Base-by-base conservation (phyloP, 2,113 vertebrate species). In the Acanthisitta chloris region DNA sequence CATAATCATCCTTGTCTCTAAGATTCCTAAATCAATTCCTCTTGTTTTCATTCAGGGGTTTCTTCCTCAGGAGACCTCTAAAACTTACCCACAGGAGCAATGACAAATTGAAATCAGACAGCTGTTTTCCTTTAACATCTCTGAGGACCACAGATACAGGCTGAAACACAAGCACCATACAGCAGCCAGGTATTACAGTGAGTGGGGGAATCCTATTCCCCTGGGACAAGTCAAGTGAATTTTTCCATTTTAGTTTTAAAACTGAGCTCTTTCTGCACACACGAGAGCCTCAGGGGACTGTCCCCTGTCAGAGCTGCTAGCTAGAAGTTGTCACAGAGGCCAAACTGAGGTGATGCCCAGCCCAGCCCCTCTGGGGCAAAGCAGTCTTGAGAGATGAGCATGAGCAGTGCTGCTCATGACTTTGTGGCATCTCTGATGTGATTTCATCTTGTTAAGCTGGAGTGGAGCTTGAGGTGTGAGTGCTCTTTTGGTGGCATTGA, bases 211-310 rank as follows among this genome's bases (percentile, higher is more conserved):
- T 54, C 69, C 65, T 31, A 1, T 45, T 91, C 70, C 45, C 51
- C 76, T 84, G 46, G 2, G 42, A 25, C 20, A 52, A 45, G 6
- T 45, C 40, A 57, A 40, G 61, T 29, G 6, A 45, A 58, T 88
- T 70, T 42, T 72, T 92, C 58, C 7, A 3, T 43, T 88, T 69
- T 28, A 88, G 19, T 89, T 90, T 54, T 59, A 74, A 85, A 62
- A 36, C 24, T 19, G 29, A 23, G 2, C 38, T 58, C 10, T 46
- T 58, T 29, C 4, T 51, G 34, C 29, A 34, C 29, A 2, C 1
- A 0, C 21, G 74, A 74, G 42, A 57, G 26, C 65, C 64, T 57
- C 0, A 0, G 8, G 49, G 38, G 23, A 28, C 42, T 81, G 33
- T 72, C 4, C 52, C 26, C 40, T 62, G 10, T 43, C 1, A 3